phyloP scores from a whole-genome alignment of 2,113 vertebrate genomes.

The Sphyrna mokarran region DNA sequence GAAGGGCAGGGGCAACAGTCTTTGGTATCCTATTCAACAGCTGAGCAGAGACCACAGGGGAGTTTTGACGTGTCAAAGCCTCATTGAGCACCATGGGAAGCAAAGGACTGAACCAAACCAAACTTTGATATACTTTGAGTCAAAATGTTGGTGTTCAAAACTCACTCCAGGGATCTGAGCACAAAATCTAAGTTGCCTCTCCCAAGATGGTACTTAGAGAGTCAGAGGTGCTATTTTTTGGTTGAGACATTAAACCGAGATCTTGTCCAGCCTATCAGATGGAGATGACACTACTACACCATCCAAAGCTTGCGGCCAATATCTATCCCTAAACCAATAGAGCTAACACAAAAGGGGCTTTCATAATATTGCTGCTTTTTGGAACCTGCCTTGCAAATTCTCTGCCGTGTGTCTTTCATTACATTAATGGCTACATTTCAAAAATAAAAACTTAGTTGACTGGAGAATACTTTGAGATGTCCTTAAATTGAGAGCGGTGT shows the following conservation, averaged over 20 bases:
- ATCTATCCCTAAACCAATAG: background rate
- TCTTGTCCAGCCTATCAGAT: background rate
- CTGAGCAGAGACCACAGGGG: background rate
- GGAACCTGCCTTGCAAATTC: background rate
- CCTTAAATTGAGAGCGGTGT: background rate
- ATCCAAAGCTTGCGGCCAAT: background rate
- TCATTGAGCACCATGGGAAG: background rate
- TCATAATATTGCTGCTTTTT: background rate
- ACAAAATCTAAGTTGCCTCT: background rate
- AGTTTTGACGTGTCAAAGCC: background rate
- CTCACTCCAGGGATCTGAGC: background rate
- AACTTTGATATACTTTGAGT: background rate
- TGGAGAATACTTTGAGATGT: background rate
- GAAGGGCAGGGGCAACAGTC: background rate
- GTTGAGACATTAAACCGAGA: background rate
- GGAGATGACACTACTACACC: background rate
- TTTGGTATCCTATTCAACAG: background rate
- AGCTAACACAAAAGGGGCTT: background rate
- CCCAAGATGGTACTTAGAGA: background rate
- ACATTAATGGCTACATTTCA: background rate
- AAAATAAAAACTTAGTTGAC: background rate
- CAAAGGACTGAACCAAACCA: background rate
- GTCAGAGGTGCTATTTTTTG: background rate
- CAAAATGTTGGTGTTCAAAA: background rate
- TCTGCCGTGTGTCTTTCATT: background rate